Base-by-base conservation (phyloP, 2,888 invertebrate genomes). In the Pantelozetes paolii region DNA sequence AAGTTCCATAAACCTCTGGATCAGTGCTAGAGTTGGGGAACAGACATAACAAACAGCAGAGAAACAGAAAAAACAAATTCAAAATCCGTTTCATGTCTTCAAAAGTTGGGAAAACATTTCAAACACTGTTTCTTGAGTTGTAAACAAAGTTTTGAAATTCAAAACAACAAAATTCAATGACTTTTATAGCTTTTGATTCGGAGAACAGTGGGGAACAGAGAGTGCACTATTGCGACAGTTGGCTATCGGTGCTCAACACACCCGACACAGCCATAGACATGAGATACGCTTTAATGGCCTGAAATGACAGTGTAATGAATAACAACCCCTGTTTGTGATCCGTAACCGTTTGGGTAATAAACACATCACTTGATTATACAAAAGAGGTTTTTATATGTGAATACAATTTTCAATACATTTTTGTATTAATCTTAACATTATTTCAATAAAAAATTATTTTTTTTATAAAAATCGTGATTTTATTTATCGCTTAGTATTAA, bases 201-300 rank as follows among this genome's bases (percentile, higher is more conserved):
- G 18, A 5, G 36, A 36, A 36, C 11, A 36, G 6, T 8, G 11
- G 5, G 36, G 11, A 8, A 36, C n/a, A n/a, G n/a, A 36, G 36
- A 36, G 36, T 5, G 36, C 11, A 36, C 11, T 5, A 50, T 5
- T 18, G 59, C 59, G 32, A 59, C 59, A 59, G 59, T 59, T 59
- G 59, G 59, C 59, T 18, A 5, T 59, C 30, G 59, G 50, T 11
- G 11, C 11, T 36, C 36, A 11, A 20, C 59, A 59, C 59, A 28
- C 59, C 30, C 28, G 32, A 32, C 32, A 9, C 26, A 59, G 13
- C 59, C 59, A 11, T n/a, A 50, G 20, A 20, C 50, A 45, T 50
- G 50, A 50, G 59, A 59, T 15, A 59, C 59, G 59, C 59, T n/a
- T 59, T 59, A 59, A 59, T 59, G 59, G 59, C 30, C 8, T 59